These are phyloP conservation scores for Parnassius orleans DNA, from an alignment of 2,888 invertebrate species.

Conservation along the genomic window DNA sequence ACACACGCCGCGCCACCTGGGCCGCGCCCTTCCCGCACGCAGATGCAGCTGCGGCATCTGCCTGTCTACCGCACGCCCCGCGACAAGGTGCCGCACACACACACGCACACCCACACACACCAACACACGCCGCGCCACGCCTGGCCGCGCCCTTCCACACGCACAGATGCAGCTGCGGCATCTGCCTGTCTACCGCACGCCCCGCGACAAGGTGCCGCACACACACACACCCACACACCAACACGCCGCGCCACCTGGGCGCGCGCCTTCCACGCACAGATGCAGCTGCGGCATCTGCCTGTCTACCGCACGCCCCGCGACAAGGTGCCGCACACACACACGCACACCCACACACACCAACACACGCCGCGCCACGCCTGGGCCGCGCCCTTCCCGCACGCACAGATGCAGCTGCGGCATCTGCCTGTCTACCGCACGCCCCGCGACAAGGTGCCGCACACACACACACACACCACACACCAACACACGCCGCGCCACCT, in stretches of 20 bases:
- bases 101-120: no score
- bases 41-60: constrained; percentile 92
- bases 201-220: constrained; percentile 91
- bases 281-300: no score
- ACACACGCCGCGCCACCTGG: constrained; percentile 82
- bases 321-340: no score
- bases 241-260: no score
- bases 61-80: constrained; percentile 94
- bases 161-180: constrained; percentile 92
- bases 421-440: constrained; percentile 83
- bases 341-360: no score
- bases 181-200: constrained; percentile 93
- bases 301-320: no score
- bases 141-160: constrained; percentile 61
- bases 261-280: no score
- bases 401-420: constrained; percentile 91
- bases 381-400: constrained; percentile 56
- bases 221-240: no score
- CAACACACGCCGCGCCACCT: no score
- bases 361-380: no score
- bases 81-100: constrained; percentile 83
- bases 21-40: constrained; percentile 95
- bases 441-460: constrained; percentile 45
- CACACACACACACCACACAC: no score
- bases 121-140: no score